phyloP scores from a whole-genome alignment of 2,888 invertebrate species.

The Drosophila monieri region DNA sequence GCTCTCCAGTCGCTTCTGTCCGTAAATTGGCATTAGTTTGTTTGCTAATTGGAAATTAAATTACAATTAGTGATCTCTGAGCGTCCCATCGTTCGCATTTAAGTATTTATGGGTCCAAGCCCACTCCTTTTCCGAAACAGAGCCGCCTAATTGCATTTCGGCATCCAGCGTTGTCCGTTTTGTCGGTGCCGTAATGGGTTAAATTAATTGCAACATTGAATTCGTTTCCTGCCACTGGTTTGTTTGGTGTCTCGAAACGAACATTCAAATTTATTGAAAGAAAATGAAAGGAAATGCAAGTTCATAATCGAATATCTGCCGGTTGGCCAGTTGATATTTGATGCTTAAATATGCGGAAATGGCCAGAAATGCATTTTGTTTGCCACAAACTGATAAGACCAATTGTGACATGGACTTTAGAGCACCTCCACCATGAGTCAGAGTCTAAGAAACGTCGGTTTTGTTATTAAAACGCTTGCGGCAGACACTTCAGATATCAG shows the following conservation, averaged over 20 bases:
- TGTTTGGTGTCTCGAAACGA: neutral
- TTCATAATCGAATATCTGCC: conserved; percentile 6
- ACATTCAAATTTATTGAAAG: conserved; percentile 17
- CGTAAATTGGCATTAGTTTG: conserved; percentile 80
- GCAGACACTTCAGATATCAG: conserved; percentile 17
- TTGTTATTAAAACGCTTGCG: conserved; percentile 39
- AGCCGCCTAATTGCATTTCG: conserved; percentile 61
- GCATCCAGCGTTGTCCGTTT: conserved; percentile 34
- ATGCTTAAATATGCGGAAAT: neutral
- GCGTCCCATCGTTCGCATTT: conserved; percentile 72
- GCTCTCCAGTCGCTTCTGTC: conserved; percentile 53
- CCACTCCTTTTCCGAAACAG: conserved; percentile 13
- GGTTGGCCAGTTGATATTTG: conserved; percentile 5
- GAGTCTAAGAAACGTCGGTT: conserved; percentile 2
- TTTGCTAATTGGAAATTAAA: conserved; percentile 83
- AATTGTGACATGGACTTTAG: neutral
- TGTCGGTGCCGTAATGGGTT: conserved; percentile 50
- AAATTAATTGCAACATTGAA: conserved; percentile 57
- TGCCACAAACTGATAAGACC: conserved; percentile 4
- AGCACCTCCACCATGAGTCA: conserved; percentile 11
- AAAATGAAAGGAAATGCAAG: conserved; percentile 2
- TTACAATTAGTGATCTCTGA: conserved; percentile 82
- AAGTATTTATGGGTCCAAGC: conserved; percentile 64
- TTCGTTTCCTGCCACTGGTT: conserved; percentile 8
- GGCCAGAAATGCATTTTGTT: conserved; percentile 18